Conservation (phyloP, 2,113 vertebrate species). For the Acrocephalus kingi region DNA sequence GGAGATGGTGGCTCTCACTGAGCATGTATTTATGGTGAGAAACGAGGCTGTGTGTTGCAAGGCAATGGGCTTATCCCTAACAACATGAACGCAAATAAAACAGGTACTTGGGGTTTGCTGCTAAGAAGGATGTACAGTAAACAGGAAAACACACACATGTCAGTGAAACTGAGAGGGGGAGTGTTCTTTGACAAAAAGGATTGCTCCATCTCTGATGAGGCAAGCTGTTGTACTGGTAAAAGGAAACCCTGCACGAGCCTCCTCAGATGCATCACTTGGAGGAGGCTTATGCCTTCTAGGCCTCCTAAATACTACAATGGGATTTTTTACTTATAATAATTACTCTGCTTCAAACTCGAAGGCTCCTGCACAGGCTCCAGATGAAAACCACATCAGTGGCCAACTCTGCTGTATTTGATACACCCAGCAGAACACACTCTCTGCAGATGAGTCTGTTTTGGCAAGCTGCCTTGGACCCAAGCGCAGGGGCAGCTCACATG, state of each 20-base stretch:
- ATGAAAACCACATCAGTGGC: neutral
- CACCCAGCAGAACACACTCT: neutral
- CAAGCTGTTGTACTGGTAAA: fast-evolving
- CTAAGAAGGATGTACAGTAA: neutral
- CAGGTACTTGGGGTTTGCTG: neutral
- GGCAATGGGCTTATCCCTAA: neutral
- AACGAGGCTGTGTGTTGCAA: neutral
- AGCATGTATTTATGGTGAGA: neutral
- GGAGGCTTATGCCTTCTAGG: neutral
- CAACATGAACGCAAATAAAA: neutral
- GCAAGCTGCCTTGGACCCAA: neutral
- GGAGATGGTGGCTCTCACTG: neutral
- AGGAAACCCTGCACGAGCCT: neutral
- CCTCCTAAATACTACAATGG: neutral
- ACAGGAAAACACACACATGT: neutral
- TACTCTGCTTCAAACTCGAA: neutral
- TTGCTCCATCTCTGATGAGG: neutral
- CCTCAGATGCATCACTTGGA: neutral
- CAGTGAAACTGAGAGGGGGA: neutral
- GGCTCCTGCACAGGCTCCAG: neutral
- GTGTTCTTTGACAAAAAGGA: neutral
- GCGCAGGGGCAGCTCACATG: fast-evolving
- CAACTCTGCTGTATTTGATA: neutral
- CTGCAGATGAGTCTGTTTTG: neutral
- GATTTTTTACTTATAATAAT: neutral